phyloP scores from a whole-genome alignment of 2,113 vertebrate species.

The Mobula hypostoma region DNA sequence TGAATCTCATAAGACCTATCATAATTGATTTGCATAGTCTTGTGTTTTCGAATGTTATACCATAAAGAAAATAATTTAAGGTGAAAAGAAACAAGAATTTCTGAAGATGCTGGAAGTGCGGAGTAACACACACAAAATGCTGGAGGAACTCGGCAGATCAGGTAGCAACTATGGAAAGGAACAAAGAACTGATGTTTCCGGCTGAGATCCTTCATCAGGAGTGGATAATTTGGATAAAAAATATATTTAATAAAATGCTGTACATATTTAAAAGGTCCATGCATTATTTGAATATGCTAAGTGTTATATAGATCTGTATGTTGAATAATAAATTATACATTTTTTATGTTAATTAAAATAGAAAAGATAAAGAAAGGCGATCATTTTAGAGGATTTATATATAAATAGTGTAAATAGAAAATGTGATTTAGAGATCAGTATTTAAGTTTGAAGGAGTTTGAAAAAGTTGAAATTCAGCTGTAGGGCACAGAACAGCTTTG shows the following conservation, averaged over 20 bases:
- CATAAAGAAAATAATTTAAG: neutral
- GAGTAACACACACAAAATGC: no score
- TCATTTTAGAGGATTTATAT: neutral
- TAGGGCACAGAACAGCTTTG: neutral
- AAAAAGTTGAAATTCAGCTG: neutral
- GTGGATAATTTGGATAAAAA: neutral
- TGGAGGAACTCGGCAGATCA: no score
- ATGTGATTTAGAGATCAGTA: neutral
- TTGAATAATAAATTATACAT: neutral
- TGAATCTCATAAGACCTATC: neutral
- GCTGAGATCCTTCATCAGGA: no score
- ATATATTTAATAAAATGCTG: neutral
- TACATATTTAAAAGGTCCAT: neutral
- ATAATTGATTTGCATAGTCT: neutral
- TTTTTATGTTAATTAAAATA: neutral
- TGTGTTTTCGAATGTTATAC: neutral
- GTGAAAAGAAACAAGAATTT: no score
- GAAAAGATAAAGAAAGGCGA: neutral
- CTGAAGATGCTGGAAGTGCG: no score
- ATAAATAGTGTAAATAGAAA: neutral
- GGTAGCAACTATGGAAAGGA: no score
- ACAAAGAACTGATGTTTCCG: no score
- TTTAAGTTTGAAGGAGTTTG: neutral
- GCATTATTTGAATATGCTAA: neutral
- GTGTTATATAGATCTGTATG: neutral